phyloP scores from a whole-genome alignment of 2,113 vertebrate genomes.

The Crotophaga sulcirostris region DNA sequence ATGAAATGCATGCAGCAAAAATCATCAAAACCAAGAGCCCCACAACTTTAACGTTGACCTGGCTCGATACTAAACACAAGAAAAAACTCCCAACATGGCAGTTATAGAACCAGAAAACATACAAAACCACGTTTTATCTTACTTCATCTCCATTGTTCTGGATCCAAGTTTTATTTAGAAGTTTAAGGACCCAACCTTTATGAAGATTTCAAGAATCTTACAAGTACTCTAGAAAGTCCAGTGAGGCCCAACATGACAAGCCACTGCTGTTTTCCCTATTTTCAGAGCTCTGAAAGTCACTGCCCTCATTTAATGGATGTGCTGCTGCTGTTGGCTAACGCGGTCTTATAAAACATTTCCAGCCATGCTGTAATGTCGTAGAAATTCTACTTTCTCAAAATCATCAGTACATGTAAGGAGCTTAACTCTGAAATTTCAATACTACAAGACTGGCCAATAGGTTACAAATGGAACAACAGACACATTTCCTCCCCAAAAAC shows the following conservation, averaged over 20 bases:
- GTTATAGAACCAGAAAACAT: not conserved
- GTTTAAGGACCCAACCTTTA: not conserved
- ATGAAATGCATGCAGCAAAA: not conserved
- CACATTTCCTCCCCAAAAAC: not conserved
- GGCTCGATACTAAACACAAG: not conserved
- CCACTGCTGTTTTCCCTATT: not conserved
- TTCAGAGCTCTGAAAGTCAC: not conserved
- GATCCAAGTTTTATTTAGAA: not conserved
- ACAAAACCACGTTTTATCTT: not conserved
- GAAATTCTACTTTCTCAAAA: conserved; percentile 2
- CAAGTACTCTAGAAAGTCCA: not conserved
- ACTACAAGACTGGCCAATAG: not conserved
- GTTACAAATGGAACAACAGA: not conserved
- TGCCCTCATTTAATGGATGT: not conserved
- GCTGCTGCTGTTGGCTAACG: not conserved
- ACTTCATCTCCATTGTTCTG: not conserved
- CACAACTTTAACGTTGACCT: not conserved
- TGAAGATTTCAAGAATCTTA: not conserved
- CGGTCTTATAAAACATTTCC: conserved; percentile 20
- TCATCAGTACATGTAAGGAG: not conserved
- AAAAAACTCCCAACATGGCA: not conserved
- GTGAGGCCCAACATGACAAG: not conserved
- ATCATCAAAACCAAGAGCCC: not conserved
- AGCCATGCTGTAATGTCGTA: conserved; percentile 2
- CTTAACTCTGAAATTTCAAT: not conserved